These are phyloP conservation scores for Sebastes dallii DNA, from an alignment of 2,797 vertebrate genomes.

Conservation along the genomic window DNA sequence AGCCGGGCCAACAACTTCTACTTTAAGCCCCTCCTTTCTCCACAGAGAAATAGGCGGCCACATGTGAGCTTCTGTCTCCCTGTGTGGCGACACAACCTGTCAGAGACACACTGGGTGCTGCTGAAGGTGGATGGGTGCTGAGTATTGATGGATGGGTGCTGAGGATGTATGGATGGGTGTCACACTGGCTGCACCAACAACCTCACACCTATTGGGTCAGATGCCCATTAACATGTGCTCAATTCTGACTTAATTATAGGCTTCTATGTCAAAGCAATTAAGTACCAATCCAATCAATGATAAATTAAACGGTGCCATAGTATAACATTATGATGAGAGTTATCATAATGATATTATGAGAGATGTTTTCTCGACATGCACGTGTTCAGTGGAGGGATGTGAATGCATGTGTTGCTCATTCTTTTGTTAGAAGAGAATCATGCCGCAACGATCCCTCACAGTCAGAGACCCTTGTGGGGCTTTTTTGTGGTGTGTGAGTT, in stretches of 20 bases:
- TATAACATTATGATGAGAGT: not conserved
- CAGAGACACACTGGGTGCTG: not conserved
- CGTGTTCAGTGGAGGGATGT: constrained; percentile 5
- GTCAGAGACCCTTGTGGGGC: not conserved
- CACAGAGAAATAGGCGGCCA: not conserved
- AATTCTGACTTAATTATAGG: not conserved
- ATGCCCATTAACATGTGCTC: not conserved
- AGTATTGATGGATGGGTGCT: too few relatives aligned
- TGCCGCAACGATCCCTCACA: constrained; percentile 28
- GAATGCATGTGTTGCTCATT: not conserved
- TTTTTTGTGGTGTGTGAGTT: not conserved
- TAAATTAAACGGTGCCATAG: not conserved
- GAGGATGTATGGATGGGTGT: too few relatives aligned
- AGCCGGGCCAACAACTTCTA: constrained; percentile 9
- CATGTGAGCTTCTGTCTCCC: not conserved
- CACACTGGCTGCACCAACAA: too few relatives aligned
- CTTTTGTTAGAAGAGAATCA: constrained; percentile 37
- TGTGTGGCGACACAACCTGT: not conserved
- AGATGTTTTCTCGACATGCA: not conserved
- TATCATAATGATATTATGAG: not conserved
- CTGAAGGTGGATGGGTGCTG: too few relatives aligned
- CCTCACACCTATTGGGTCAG: not conserved
- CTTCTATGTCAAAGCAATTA: not conserved
- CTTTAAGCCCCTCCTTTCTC: constrained; percentile 48
- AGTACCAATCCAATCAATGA: not conserved